phyloP scores from a whole-genome alignment of 2,888 invertebrate genomes.

The Cryptus armator region DNA sequence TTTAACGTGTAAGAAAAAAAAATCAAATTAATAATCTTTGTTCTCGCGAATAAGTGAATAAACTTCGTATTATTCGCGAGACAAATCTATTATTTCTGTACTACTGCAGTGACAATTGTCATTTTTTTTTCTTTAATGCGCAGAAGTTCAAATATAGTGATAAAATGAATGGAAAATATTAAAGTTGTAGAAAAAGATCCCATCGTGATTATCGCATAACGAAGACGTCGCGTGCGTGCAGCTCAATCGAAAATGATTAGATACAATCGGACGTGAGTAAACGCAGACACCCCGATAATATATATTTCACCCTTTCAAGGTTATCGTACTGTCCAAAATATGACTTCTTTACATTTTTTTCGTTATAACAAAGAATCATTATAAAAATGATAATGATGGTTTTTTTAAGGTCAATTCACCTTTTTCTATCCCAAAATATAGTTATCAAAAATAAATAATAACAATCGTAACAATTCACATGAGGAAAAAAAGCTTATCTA shows the following conservation, averaged over 20 bases:
- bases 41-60: no score
- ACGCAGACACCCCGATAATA: slow-evolving; percentile 18
- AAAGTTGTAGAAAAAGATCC: not conserved
- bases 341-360: not conserved
- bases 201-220: slow-evolving; percentile 1
- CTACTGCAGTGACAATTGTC: no score
- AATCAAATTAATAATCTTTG: no score
- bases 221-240: not conserved
- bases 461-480: not conserved
- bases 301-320: slow-evolving; percentile 15
- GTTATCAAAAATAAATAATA: not conserved
- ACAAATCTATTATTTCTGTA: no score
- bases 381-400: not conserved
- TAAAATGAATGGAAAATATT: not conserved
- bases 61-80: no score
- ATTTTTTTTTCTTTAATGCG: no score
- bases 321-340: not conserved
- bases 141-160: no score
- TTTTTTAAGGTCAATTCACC: not conserved
- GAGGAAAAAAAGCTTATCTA: slow-evolving; percentile 26
- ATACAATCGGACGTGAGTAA: slow-evolving; percentile 50
- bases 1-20: no score
- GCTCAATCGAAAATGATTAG: slow-evolving; percentile 37
- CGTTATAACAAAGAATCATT: not conserved
- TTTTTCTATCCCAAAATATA: no score